Conservation (phyloP, 2,888 invertebrate genomes). For the Drosophila melanosoma region DNA sequence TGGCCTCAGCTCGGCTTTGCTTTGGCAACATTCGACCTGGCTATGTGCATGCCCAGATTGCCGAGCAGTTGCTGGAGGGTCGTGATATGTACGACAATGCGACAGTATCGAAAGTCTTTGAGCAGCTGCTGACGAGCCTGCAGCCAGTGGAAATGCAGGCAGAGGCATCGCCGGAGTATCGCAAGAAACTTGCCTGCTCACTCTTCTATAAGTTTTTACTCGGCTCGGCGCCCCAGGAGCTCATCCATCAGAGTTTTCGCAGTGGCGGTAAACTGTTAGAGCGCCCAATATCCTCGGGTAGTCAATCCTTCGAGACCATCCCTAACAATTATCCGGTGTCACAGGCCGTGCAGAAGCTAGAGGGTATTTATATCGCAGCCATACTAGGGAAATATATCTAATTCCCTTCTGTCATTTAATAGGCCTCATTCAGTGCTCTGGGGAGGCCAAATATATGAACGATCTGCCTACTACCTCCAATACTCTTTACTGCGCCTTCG, state of each 20-base stretch:
- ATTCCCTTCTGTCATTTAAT: not conserved
- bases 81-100: constrained; percentile 85
- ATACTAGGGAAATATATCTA: rapidly evolving
- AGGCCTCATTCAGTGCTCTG: constrained; percentile 87
- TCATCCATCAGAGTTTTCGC: constrained; percentile 50
- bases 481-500: constrained; percentile 86
- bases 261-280: constrained; percentile 86
- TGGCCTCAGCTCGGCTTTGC: constrained; percentile 86
- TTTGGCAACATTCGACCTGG: constrained; percentile 88
- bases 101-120: constrained; percentile 84
- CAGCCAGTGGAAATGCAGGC: constrained; percentile 88
- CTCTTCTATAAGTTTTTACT: constrained; percentile 91
- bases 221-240: constrained; percentile 86
- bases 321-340: constrained; percentile 90
- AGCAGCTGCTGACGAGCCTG: constrained; percentile 87
- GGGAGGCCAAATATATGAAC: constrained; percentile 91
- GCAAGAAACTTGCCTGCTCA: constrained; percentile 89
- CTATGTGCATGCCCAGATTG: constrained; percentile 86
- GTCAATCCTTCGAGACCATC: constrained; percentile 90
- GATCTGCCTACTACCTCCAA: constrained; percentile 89
- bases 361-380: constrained; percentile 85
- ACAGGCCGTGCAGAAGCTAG: constrained; percentile 90
- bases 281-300: constrained; percentile 88
- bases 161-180: constrained; percentile 89
- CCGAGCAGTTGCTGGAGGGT: constrained; percentile 86